Base-by-base conservation (phyloP, 1,140 invertebrate genomes). In the Helicoverpa zea region DNA sequence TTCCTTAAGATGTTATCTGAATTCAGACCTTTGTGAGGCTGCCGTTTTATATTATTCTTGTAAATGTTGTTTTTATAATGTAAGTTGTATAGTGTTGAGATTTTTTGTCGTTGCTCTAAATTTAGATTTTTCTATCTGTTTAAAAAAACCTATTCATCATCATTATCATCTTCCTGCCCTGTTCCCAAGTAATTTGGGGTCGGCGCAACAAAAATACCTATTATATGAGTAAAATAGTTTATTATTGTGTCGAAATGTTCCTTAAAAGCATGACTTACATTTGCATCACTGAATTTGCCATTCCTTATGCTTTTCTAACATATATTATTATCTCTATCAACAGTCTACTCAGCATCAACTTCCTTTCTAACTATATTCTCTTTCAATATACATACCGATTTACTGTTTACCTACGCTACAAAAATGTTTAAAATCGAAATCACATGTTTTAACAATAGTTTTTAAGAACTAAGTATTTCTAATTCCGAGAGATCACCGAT, bases 361-460 rank as follows among this genome's bases (percentile, higher is more conserved):
- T 54, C 13, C 14, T 54, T 9, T 58, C 54, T 16, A 0, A 10
- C 10, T 16, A 18, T 2, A 18, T 58, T 1, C 13, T n/a, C 52
- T 54, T n/a, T 5, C 52, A 13, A n/a, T n/a, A 13, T n/a, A 3
- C 5, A 18, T 0, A 18, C 7, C 10, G 9, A 58, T 16, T 16
- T 59, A 59, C 23, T 29, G 56, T 12, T 59, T 18, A 59, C 18
- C 18, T 59, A 43, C 56, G 12, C 23, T 58, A 12, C 16, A 29
- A 61, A 18, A 61, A 49, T 49, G 12, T 68, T 16, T 49, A 18
- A 68, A 68, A 23, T 68, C 11, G 9, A 68, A 66, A 64, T 66
- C 49, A 5, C 75, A 54, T n/a, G 75, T 66, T 29, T 35, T 23
- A 64, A 66, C 59, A 18, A 78, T 77, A 77, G 14, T 77, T 54